Base-by-base conservation (phyloP, 2,797 vertebrate genomes). In the Pangasius krempfi region DNA sequence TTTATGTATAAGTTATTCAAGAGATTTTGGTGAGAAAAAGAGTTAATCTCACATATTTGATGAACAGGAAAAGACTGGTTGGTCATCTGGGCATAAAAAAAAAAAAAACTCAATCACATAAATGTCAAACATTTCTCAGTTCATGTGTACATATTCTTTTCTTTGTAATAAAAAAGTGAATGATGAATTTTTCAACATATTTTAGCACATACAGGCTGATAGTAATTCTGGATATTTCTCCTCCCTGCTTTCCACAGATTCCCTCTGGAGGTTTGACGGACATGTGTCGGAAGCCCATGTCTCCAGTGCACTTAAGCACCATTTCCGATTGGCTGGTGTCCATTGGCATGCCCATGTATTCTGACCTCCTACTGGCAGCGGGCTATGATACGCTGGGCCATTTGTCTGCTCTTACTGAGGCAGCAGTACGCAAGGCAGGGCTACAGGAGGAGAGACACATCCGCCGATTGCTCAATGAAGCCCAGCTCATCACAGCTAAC, bases 261-360 rank as follows among this genome's bases (percentile, higher is more conserved):
- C 98, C 98, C 25, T 99, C 97, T 0, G 97, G 98, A 75, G 98
- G 98, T 84, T 95, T 98, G 92, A 99, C 97, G 0, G 98, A 99
- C 93, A 98, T 98, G 93, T 98, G 97, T 92, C 96, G 98, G 85
- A 99, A 97, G 93, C 96, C 97, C 14, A 86, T 95, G 14, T 96
- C 97, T 79, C 96, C 97, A 0, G 95, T 97, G 81, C 95, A 96
- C 90, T 91, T 97, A 88, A 95, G 94, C 18, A 97, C 97, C 0
- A 92, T 99, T 90, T 96, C 97, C 0, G 97, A 99, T 89, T 99
- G 98, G 99, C 97, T 99, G 90, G 91, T 97, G 89, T 99, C 97
- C 91, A 97, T 99, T 60, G 98, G 98, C 72, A 96, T 99, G 89
- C 98, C 98, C 89, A 98, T 99, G 98, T 99, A 99, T 91, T 93